Evolutionary conservation across 2,797 vertebrate species (phyloP), one percentile per base, ranked within the genome.

Genomic region (Karalla daura): DNA sequence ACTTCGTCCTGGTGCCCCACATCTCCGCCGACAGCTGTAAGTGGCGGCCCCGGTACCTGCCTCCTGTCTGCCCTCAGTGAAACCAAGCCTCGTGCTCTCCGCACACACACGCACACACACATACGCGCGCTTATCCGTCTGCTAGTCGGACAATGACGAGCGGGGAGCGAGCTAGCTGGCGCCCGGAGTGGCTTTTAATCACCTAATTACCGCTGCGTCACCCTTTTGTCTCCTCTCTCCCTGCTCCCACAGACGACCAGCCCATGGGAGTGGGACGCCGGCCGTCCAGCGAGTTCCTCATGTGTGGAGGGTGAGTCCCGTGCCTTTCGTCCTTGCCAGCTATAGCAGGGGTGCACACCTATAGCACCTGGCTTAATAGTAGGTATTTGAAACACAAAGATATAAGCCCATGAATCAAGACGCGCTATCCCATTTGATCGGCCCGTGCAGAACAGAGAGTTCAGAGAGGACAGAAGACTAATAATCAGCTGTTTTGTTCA

Each of bases 1-100:
- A 99, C 89, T 98, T 98, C 83, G 98, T 99, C 76, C 94, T 99
- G 85, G 96, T 99, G 70, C 97, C 97, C n/a, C 95, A 98, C 91
- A 93, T 98, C 77, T 95, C 96, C 27, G 92, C 95, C 66, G 97
- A 98, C 72, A 96, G 95, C 70, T 98, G 97, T 99, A 91, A 97
- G 96, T 85, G 4, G 33, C 32, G n/a, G n/a, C n/a, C n/a, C n/a
- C n/a, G n/a, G n/a, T n/a, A n/a, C n/a, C n/a, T n/a, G n/a, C 52
- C 62, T 21, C 21, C 25, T 23, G n/a, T 50, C 43, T 46, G n/a
- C n/a, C n/a, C n/a, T n/a, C n/a, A n/a, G 54, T 63, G 43, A 75
- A 74, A 27, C 33, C 15, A 68, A 39, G 44, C 63, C 28, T 53
- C 15, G 17, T 49, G 69, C 36, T 67, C 45, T 5, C 23, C 73